Base-by-base conservation (phyloP, 2,797 vertebrate species). In the Carcharodon carcharias region DNA sequence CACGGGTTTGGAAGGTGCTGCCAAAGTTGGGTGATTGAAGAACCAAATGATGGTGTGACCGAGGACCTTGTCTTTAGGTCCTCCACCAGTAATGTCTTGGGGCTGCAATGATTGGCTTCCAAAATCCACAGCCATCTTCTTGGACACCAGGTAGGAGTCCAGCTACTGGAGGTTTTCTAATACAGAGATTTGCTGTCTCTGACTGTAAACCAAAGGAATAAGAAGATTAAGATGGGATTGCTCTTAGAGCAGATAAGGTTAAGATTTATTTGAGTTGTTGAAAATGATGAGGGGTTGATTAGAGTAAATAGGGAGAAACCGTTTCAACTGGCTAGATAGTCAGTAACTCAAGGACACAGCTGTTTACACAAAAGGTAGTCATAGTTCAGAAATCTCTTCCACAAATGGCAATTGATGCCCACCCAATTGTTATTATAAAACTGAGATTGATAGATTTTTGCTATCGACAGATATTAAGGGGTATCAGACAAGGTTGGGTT, bases 141-240 rank as follows among this genome's bases (percentile, higher is more conserved):
- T 28, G 26, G 26, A 11, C 50, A 28, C 8, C 26, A 56, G 87
- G 28, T 28, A 89, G 31, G 87, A 12, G 1, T 56, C 54, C 87
- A 89, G 54, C 26, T 31, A 12, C 54, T 89, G 28, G 9, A 35
- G 54, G 54, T 54, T 45, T 67, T 95, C 63, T 8, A 69, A 28
- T 63, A 4, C 28, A 95, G 45, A 65, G 11, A 23, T 8, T 40
- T 21, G 16, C 9, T 73, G 9, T 56, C 35, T 9, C 28, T 56
- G 4, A 82, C 12, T 21, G 7, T 3, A 96, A 96, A 97, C 96
- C 91, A 96, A 96, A 97, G 97, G 97, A 96, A 97, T 67, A 89
- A 82, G 80, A 56, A 97, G 96, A 97, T 98, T 97, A 97, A 96
- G 97, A 97, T 97, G 50, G 26, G 87, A 4, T 89, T 31, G 54